Percentiles rank a stretch among this genome's conserved stretches.
phyloP scores from a whole-genome alignment of 2,888 invertebrate genomes.

The Strigamia crassipes region DNA sequence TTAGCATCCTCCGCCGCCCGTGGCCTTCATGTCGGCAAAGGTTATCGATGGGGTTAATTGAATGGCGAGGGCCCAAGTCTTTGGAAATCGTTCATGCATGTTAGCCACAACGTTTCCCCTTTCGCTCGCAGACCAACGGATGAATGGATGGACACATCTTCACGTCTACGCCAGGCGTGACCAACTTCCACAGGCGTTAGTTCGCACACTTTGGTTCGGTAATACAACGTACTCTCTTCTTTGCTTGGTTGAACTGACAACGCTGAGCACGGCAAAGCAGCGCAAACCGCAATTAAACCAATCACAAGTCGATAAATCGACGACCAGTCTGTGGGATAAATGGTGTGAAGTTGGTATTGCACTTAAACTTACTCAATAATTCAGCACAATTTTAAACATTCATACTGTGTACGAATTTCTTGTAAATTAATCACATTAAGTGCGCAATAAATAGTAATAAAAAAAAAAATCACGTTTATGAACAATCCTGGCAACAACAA shows the following conservation, averaged over 20 bases:
- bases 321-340: not conserved
- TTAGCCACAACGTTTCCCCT: constrained; percentile 31
- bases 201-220: constrained; percentile 20
- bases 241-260: constrained; percentile 29
- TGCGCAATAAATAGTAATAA: too few species aligned
- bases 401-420: too few species aligned
- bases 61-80: constrained; percentile 28
- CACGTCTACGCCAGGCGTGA: constrained; percentile 35
- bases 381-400: too few species aligned
- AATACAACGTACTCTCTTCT: constrained; percentile 22
- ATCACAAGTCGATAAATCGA: constrained; percentile 29
- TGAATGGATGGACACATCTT: constrained; percentile 32
- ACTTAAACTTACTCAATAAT: too few species aligned
- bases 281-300: constrained; percentile 38
- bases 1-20: not conserved
- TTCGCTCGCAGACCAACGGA: constrained; percentile 19
- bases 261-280: not conserved
- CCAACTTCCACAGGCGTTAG: constrained; percentile 29
- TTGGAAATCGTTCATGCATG: constrained; percentile 32
- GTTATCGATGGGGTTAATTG: constrained; percentile 36
- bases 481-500: not conserved
- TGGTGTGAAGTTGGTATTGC: not conserved
- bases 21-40: not conserved
- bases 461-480: not conserved
- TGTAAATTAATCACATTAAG: too few species aligned